Percentiles rank a stretch among this genome's conserved stretches.
Conservation (phyloP, 2,888 invertebrate genomes). For the Metacarcinus magister region DNA sequence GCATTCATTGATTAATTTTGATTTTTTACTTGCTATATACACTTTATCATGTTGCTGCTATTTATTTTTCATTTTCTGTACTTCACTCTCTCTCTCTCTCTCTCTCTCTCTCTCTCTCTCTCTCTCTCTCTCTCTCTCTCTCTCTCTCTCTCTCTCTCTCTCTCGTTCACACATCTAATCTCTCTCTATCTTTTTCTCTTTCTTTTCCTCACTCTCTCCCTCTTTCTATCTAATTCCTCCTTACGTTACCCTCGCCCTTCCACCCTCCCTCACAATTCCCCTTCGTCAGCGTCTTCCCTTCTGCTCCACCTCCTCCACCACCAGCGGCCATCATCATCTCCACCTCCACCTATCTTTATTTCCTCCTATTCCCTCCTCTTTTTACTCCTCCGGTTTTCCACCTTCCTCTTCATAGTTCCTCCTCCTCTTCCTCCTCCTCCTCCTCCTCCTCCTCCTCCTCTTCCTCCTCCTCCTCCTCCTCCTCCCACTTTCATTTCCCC, state of each 20-base stretch:
- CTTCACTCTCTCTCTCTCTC: background rate
- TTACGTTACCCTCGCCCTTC: too few species aligned
- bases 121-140: conserved; percentile 48
- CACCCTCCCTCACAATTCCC: too few species aligned
- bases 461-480: too few species aligned
- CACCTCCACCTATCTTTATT: background rate
- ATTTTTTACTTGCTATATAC: too few species aligned
- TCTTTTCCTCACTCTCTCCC: too few species aligned
- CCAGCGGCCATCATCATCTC: background rate
- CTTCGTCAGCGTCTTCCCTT: too few species aligned
- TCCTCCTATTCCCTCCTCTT: background rate
- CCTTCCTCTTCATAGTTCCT: background rate
- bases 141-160: conserved; percentile 13
- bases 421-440: background rate
- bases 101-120: background rate
- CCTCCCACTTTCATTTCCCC: background rate
- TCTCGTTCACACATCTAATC: too few species aligned
- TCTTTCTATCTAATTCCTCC: too few species aligned
- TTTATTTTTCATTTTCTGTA: too few species aligned
- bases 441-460: background rate
- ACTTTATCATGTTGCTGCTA: too few species aligned
- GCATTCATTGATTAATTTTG: too few species aligned
- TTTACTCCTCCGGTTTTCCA: background rate
- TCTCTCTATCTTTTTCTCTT: too few species aligned
- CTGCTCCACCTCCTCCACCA: background rate